Evolutionary conservation across 2,888 invertebrate species (phyloP).

Genomic region (Autographa gamma): DNA sequence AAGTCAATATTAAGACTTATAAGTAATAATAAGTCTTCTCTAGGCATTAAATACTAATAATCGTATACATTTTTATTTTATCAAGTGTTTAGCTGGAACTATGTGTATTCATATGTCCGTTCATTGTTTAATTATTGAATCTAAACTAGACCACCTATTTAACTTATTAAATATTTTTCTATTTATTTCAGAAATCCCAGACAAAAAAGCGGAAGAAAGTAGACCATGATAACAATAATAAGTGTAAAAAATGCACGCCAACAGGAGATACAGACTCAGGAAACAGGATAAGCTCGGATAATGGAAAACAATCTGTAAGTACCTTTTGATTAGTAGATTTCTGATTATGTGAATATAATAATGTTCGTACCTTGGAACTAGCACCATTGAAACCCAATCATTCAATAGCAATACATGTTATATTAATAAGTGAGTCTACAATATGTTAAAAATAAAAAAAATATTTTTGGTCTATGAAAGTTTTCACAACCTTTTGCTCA

Average conservation of each 20-base stretch:
- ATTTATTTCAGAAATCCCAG: conserved; percentile 73
- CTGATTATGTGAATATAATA: too few relatives aligned
- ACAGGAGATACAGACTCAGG: conserved; percentile 65
- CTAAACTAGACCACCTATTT: too few relatives aligned
- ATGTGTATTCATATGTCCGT: too few relatives aligned
- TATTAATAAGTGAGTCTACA: too few relatives aligned
- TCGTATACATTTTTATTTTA: too few relatives aligned
- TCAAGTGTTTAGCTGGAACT: too few relatives aligned
- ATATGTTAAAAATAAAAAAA: background rate
- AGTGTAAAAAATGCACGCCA: conserved; percentile 69
- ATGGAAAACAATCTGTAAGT: conserved; percentile 71
- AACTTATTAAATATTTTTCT: background rate
- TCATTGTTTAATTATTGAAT: too few relatives aligned
- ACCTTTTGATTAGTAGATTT: background rate
- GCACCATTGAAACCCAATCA: too few relatives aligned
- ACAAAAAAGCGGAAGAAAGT: conserved; percentile 82
- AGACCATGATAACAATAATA: conserved; percentile 78
- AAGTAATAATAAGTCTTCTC: too few relatives aligned
- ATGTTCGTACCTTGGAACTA: too few relatives aligned
- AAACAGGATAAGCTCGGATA: conserved; percentile 49
- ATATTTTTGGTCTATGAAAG: background rate
- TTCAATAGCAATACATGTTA: too few relatives aligned
- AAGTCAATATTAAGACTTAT: conserved; percentile 19
- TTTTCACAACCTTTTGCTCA: background rate
- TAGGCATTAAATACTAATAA: too few relatives aligned